Conservation (phyloP, 2,113 vertebrate genomes). For the Taxidea taxus region DNA sequence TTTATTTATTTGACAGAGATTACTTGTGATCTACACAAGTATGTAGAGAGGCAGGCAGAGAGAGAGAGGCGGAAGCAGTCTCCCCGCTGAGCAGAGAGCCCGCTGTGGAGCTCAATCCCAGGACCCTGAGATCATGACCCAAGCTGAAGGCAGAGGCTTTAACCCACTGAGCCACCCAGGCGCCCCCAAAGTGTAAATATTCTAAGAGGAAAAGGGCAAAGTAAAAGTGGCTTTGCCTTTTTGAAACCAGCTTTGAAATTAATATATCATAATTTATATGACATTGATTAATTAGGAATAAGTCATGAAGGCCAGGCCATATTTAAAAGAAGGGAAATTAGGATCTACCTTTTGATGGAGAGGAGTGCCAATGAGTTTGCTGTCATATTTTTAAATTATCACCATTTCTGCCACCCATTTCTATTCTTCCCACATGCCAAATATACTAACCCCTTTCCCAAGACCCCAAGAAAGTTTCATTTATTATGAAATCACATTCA, state of each 20-base stretch:
- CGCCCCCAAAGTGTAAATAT: no score
- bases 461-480: not conserved
- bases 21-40: no score
- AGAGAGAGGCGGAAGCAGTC: no score
- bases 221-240: not conserved
- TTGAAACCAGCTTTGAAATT: not conserved
- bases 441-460: not conserved
- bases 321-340: not conserved
- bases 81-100: no score
- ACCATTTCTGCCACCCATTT: not conserved
- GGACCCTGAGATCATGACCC: no score
- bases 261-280: not conserved
- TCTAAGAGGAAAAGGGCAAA: not conserved
- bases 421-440: not conserved
- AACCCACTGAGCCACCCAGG: no score
- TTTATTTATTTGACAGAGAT: no score
- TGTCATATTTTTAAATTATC: not conserved
- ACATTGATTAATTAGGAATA: not conserved
- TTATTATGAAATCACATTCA: not conserved
- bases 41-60: no score
- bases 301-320: not conserved
- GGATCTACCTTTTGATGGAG: not conserved
- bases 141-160: no score
- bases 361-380: not conserved
- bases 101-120: no score